phyloP scores from a whole-genome alignment of 2,797 vertebrate species.

The Gobio occitaniae region DNA sequence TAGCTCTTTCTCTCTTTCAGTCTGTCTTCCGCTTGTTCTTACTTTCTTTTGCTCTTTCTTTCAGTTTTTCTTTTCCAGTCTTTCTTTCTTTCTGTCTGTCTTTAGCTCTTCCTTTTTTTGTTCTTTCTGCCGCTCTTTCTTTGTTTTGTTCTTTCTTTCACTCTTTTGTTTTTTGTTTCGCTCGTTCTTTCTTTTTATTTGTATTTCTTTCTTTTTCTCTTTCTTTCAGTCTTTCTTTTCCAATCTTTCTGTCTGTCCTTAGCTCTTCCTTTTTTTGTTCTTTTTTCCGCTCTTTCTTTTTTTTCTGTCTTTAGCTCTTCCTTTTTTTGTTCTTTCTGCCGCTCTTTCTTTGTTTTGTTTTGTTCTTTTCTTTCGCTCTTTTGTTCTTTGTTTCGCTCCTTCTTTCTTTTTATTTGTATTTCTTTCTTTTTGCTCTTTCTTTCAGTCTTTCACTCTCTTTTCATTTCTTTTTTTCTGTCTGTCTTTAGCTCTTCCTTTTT shows the following conservation, averaged over 20 bases:
- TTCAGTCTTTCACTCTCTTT: too few species aligned
- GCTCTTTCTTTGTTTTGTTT: too few species aligned
- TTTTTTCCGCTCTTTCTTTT: background rate
- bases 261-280: too few species aligned
- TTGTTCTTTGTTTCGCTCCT: background rate
- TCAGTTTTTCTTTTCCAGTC: too few species aligned
- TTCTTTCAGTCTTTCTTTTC: background rate
- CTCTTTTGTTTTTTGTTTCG: too few species aligned
- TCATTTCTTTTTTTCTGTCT: background rate
- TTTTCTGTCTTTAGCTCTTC: too few species aligned
- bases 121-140: background rate
- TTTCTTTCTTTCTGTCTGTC: background rate
- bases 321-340: background rate
- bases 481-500: too few species aligned
- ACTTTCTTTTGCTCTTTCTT: too few species aligned
- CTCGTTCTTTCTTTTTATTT: background rate
- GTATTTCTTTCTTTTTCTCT: background rate
- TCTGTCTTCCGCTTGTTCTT: too few species aligned
- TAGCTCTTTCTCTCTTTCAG: background rate
- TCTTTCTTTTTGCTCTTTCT: background rate
- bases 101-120: background rate
- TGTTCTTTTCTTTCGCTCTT: background rate
- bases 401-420: too few species aligned
- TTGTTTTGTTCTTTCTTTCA: background rate
- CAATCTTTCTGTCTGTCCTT: background rate